Percentiles rank a stretch among this genome's conserved stretches.
These are phyloP conservation scores for Tychaedon coryphoeus DNA, from an alignment of 2,113 vertebrate genomes.

Conservation along the genomic window DNA sequence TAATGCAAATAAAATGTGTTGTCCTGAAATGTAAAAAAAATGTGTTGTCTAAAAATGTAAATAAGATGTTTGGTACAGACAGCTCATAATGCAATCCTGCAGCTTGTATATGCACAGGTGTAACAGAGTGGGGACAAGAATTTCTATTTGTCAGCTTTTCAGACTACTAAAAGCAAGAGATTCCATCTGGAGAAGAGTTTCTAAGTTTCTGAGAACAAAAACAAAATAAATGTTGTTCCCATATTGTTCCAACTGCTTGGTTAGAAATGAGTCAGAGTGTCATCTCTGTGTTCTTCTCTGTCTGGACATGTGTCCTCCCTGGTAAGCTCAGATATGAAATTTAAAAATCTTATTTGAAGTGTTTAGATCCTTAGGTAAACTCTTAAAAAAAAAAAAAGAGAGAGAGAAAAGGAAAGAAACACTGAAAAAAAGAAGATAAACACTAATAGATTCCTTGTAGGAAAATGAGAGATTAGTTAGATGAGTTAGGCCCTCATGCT, in stretches of 20 bases:
- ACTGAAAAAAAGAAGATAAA: no score
- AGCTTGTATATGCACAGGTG: neutral
- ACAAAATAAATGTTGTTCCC: neutral
- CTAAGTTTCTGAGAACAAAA: neutral
- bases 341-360: neutral
- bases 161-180: neutral
- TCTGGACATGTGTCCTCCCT: neutral
- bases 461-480: neutral
- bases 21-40: neutral
- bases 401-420: no score
- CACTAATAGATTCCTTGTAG: neutral
- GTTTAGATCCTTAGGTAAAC: neutral
- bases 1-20: neutral
- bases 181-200: constrained; percentile 28
- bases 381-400: neutral
- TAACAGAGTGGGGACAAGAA: neutral
- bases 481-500: neutral
- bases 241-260: neutral
- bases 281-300: neutral
- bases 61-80: neutral
- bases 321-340: neutral
- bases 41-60: neutral
- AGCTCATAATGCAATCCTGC: neutral
- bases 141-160: neutral
- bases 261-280: constrained; percentile 7